phyloP scores from a whole-genome alignment of 2,888 invertebrate species.

The Schizaphis graminum region DNA sequence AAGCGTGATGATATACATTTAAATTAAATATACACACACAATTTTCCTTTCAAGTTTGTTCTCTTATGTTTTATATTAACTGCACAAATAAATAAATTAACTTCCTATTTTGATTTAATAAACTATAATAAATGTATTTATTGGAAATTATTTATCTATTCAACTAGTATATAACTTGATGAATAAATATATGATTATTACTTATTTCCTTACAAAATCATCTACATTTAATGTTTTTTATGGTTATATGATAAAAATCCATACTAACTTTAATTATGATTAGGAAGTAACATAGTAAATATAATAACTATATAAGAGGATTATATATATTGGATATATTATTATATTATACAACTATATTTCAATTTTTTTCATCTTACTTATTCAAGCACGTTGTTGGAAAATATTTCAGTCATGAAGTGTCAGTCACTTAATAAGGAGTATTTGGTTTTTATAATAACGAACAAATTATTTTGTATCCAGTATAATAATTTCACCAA shows the following conservation, averaged over 20 bases:
- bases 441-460: slow-evolving; percentile 53
- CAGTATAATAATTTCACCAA: slow-evolving; percentile 51
- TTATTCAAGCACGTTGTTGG: slow-evolving; percentile 13
- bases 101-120: background rate
- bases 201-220: background rate
- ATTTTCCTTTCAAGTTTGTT: background rate
- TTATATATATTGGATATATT: background rate
- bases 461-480: slow-evolving; percentile 43
- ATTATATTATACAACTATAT: background rate
- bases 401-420: slow-evolving; percentile 10
- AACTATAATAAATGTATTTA: background rate
- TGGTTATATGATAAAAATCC: background rate
- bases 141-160: background rate
- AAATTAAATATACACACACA: background rate
- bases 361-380: background rate
- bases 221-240: background rate
- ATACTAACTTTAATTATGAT: background rate
- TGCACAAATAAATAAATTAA: background rate
- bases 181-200: background rate
- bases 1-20: background rate
- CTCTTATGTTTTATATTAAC: background rate
- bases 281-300: background rate
- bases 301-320: background rate
- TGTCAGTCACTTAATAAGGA: slow-evolving; percentile 35
- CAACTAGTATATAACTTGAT: background rate